phyloP scores from a whole-genome alignment of 2,797 vertebrate species.

The Florisuga fusca region DNA sequence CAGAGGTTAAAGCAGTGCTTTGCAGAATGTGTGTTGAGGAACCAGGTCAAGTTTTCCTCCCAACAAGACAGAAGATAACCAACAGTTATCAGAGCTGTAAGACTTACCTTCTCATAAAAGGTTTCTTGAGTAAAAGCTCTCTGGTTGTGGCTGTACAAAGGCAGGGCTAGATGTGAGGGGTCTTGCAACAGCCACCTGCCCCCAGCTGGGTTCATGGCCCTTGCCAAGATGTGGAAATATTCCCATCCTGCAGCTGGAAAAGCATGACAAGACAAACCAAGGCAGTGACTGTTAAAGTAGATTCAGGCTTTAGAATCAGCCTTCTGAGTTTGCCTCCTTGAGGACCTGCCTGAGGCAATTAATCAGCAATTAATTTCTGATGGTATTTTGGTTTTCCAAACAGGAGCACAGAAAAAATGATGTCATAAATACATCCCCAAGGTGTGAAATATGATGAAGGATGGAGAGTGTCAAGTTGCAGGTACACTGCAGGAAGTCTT shows the following conservation, averaged over 20 bases:
- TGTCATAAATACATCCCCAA: neutral
- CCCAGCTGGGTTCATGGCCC: neutral
- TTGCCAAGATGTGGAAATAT: neutral
- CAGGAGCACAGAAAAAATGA: neutral
- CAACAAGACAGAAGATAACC: neutral
- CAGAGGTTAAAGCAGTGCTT: neutral
- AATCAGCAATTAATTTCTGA: neutral
- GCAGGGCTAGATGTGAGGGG: neutral
- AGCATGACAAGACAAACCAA: neutral
- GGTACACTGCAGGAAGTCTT: neutral
- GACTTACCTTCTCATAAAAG: neutral
- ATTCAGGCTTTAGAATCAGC: neutral
- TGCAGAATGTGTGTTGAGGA: neutral
- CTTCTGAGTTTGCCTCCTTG: neutral
- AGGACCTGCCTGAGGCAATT: neutral
- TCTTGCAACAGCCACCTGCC: neutral
- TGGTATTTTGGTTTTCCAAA: neutral
- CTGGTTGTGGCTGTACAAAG: neutral
- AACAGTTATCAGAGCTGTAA: neutral
- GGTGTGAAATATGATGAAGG: neutral
- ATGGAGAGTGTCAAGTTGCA: neutral
- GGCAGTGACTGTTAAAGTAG: neutral
- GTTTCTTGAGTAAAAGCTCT: neutral
- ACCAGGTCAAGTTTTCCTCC: neutral
- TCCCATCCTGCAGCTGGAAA: neutral